Percentiles rank a stretch among this genome's conserved stretches.
Conservation (phyloP, 2,113 vertebrate species). For the Donacobius atricapilla region DNA sequence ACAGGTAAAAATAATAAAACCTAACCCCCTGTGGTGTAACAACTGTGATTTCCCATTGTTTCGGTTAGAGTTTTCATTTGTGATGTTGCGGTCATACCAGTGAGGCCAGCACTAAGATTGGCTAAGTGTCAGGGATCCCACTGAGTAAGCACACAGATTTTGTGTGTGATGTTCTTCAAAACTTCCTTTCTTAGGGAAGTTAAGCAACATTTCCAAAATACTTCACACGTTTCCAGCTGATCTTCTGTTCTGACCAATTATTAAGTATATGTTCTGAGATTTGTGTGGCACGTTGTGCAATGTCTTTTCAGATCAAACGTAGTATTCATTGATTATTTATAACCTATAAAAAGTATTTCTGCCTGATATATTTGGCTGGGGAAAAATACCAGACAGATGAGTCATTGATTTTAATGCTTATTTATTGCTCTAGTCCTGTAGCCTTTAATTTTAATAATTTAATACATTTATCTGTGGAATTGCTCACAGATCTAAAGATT, state of each 20-base stretch:
- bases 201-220: not conserved
- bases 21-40: not conserved
- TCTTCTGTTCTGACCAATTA: not conserved
- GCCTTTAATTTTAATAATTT: not conserved
- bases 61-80: not conserved
- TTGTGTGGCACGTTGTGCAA: not conserved
- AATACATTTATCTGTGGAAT: not conserved
- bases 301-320: not conserved
- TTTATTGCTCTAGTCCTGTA: not conserved
- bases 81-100: not conserved
- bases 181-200: not conserved
- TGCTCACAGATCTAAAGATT: not conserved
- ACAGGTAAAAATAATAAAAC: constrained; percentile 78
- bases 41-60: not conserved
- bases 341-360: not conserved
- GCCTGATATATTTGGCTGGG: not conserved
- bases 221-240: not conserved
- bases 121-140: not conserved
- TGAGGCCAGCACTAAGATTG: not conserved
- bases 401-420: not conserved
- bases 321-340: not conserved
- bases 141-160: not conserved
- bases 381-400: not conserved
- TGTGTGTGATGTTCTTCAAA: not conserved
- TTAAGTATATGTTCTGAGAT: not conserved